Evolutionary conservation across 2,888 invertebrate genomes (phyloP), one percentile per base, ranked within the genome.

Genomic region (Rhagonycha fulva): DNA sequence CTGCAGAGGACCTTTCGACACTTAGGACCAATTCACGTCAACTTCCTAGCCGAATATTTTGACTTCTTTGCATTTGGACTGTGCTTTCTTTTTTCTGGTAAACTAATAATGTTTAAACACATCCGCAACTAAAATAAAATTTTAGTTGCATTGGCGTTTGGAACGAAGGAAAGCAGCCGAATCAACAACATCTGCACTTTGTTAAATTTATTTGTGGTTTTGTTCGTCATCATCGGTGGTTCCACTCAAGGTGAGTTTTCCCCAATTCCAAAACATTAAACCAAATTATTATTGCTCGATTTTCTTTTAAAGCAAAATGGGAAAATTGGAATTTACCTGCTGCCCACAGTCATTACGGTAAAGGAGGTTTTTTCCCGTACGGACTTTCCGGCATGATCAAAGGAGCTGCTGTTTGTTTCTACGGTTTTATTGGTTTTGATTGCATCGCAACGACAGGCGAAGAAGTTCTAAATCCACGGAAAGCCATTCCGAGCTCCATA

Each of bases 391-490:
- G 95, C 3, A 91, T 95, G 81, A 92, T 96, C 80, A 92, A 91
- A 77, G 96, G 96, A 0, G 95, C 95, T 1, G 95, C 95, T 0
- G 93, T 92, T 7, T 96, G 95, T 86, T 98, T 98, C 88, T 98
- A 97, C 86, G 96, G 96, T 5, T 98, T 97, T 84, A 95, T 98
- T 76, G 97, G 97, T 0, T 98, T 98, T 88, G 98, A 98, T 88
- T 95, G 95, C 85, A 96, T 95, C 74, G 95, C 95, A 14, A 95
- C 95, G 0, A 94, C 95, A 11, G 95, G 97, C 7, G 98, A 98
- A 87, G 98, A 98, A 88, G 97, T 95, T 0, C 92, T 92, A 76
- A 93, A 95, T 83, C 97, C 98, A 0, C 94, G 95, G 87, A 93
- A 92, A 87, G 92, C 94, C 4, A 96, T 98, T 78, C 98, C 98